Evolutionary conservation across 2,888 invertebrate species (phyloP).

Genomic region (Drosophila stalkeri): DNA sequence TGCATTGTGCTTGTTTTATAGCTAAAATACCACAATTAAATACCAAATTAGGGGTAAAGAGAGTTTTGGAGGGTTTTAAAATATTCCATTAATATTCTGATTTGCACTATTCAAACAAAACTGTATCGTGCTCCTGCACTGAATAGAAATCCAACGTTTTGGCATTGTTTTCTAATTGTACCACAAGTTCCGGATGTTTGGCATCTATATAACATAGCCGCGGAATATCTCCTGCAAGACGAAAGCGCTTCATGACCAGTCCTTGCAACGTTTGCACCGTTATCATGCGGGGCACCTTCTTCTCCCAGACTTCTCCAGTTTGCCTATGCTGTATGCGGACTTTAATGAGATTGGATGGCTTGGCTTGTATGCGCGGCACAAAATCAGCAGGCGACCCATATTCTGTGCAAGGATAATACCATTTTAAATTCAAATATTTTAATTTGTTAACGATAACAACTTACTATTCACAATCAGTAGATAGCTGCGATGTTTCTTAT

Average conservation of each 20-base stretch:
- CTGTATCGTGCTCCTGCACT: slow-evolving; percentile 92
- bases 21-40: slow-evolving; percentile 62
- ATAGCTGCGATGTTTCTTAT: slow-evolving; percentile 91
- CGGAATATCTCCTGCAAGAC: slow-evolving; percentile 84
- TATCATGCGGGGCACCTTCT: slow-evolving; percentile 92
- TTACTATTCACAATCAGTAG: slow-evolving; percentile 90
- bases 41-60: slow-evolving; percentile 29
- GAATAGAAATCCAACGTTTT: slow-evolving; percentile 94
- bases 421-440: neutral
- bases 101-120: slow-evolving; percentile 87
- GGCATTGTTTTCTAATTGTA: slow-evolving; percentile 92
- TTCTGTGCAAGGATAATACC: slow-evolving; percentile 86
- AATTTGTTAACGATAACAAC: slow-evolving; percentile 72
- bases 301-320: slow-evolving; percentile 86
- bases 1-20: slow-evolving; percentile 30
- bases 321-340: slow-evolving; percentile 86
- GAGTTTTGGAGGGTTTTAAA: neutral
- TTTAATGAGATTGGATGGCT: slow-evolving; percentile 90
- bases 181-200: slow-evolving; percentile 88
- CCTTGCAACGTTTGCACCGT: slow-evolving; percentile 93
- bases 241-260: slow-evolving; percentile 91
- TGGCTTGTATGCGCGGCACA: slow-evolving; percentile 87
- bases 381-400: slow-evolving; percentile 93
- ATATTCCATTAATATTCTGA: neutral
- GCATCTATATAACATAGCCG: slow-evolving; percentile 86